Base-by-base conservation (phyloP, 2,888 invertebrate species). In the Elysia crispata region DNA sequence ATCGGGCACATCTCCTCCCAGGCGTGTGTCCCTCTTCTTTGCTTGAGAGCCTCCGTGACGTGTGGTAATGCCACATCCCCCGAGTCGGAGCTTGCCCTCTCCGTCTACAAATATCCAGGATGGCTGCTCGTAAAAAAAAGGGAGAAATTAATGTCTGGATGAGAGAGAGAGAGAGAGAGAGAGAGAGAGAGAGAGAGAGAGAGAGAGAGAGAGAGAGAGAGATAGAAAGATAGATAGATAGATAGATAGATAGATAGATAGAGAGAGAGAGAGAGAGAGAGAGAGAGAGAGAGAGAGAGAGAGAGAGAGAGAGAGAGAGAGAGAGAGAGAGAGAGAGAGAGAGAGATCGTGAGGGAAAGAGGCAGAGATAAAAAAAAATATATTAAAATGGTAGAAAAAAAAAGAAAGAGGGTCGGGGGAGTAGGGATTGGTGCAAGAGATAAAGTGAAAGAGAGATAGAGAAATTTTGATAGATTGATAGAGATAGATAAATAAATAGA, bases 71-170 rank as follows among this genome's bases (percentile, higher is more conserved):
- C 83, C 83, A 49, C 77, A 83, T 3, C 83, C 89, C 28, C 87
- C 85, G 33, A 90, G 81, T 30, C 86, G 82, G 3, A 90, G 60
- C 49, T 87, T 86, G 6, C 89, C 90, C 5, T 88, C 85, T 1
- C 83, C 72, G 73, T 89, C 89, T 15, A 90, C 84, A 20, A 89
- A 85, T 23, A 90, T 84, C 79, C 89, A 89, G 49, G 85, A 86
- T 0, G 90, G 90, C 89, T 90, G 76, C 20, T 33, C 15, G 13
- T 15, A 0, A 23, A n/a, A 3, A 41, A 41, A 6, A 41, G 11
- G 41, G 11, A 41, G 5, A 41, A 41, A 41, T 6, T 41, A 41
- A 41, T 41, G 33, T 54, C 1, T 25, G 20, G 49, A 8, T 30
- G 18, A 25, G 30, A 30, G 28, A 73, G n/a, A n/a, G 33, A 23